Conservation (phyloP, 2,797 vertebrate species). For the Pseudopleuronectes americanus region DNA sequence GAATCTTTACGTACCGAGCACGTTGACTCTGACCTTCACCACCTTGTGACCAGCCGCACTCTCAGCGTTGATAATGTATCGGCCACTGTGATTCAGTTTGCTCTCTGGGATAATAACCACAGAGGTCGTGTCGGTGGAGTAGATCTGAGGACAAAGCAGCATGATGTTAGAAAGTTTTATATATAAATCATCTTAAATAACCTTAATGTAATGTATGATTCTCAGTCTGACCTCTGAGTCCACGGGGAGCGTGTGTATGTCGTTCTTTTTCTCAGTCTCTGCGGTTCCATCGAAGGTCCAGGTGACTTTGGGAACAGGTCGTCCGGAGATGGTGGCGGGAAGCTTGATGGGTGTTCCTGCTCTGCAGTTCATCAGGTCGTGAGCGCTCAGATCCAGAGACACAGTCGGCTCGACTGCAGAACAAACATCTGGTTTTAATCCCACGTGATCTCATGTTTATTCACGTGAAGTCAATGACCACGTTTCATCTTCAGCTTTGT, state of each 20-base stretch:
- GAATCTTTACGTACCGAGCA: conserved; percentile 88
- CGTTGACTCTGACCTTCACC: conserved; percentile 90
- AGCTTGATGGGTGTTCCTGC: conserved; percentile 91
- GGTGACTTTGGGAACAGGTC: conserved; percentile 91
- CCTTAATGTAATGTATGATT: background rate
- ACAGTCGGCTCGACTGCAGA: conserved; percentile 89
- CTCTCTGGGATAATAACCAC: conserved; percentile 87
- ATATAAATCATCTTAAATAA: background rate
- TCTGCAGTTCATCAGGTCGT: conserved; percentile 89
- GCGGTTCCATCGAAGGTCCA: conserved; percentile 97
- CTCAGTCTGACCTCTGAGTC: conserved; percentile 88
- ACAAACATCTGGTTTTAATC: conserved; percentile 28
- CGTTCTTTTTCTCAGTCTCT: conserved; percentile 91
- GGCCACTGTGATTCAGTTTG: conserved; percentile 91
- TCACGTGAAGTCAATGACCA: too few species aligned
- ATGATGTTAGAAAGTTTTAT: background rate
- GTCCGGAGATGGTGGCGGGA: conserved; percentile 88
- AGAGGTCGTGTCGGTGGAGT: conserved; percentile 89
- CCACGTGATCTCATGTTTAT: background rate
- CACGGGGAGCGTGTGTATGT: conserved; percentile 90
- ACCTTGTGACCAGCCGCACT: conserved; percentile 96
- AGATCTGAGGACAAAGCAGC: conserved; percentile 79
- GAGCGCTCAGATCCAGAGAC: conserved; percentile 87
- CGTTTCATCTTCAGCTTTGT: too few species aligned
- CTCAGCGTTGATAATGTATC: conserved; percentile 94